Conservation (phyloP, 2,888 invertebrate species). For the Nomada flava region DNA sequence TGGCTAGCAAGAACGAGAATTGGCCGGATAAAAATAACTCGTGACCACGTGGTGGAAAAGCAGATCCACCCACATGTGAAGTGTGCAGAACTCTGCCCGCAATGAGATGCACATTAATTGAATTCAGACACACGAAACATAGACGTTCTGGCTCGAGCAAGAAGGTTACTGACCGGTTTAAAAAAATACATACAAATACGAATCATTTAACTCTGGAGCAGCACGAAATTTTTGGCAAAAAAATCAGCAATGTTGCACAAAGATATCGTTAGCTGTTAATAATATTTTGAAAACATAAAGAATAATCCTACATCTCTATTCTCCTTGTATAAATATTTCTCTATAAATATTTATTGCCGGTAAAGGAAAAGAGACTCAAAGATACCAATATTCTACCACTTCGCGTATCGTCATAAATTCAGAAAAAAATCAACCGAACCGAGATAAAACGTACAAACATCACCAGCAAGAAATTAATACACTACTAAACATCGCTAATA, state of each 20-base stretch:
- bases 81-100: slow-evolving; percentile 5
- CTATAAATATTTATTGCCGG: background rate
- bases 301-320: no score
- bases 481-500: no score
- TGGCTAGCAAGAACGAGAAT: background rate
- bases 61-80: slow-evolving; percentile 25
- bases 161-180: background rate
- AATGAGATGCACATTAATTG: slow-evolving; percentile 15
- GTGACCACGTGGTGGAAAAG: slow-evolving; percentile 12
- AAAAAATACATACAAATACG: background rate
- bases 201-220: no score
- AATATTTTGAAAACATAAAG: background rate
- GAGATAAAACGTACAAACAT: no score
- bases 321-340: no score
- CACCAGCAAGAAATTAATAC: no score
- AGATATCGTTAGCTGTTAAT: background rate
- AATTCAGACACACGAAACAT: background rate
- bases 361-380: background rate
- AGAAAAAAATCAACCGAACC: no score
- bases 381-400: background rate
- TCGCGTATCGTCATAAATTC: no score
- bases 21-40: slow-evolving; percentile 14
- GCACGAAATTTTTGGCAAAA: background rate
- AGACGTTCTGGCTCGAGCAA: background rate
- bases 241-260: background rate